A percentile compares a stretch with the other conserved stretches of the same genome.
These are phyloP conservation scores for Uropetala carovei DNA, from an alignment of 2,888 invertebrate genomes.

Conservation along the genomic window DNA sequence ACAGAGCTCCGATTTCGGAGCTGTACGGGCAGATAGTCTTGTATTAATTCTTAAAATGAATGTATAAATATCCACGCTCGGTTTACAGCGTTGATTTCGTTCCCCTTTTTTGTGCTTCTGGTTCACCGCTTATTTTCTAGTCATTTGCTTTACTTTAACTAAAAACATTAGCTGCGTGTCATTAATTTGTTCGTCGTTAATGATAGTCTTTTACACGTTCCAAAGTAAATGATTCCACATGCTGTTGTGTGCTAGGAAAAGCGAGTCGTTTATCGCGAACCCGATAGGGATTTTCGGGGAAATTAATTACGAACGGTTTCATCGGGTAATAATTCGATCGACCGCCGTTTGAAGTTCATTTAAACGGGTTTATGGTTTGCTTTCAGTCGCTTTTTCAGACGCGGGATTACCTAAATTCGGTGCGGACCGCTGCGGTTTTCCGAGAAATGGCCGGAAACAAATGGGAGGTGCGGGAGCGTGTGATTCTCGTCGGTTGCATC, in stretches of 20 bases:
- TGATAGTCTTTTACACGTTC: no score
- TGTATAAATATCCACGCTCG: no score
- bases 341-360: slow-evolving; percentile 14
- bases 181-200: no score
- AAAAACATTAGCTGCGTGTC: no score
- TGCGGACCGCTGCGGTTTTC: slow-evolving; percentile 17
- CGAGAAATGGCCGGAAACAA: neutral
- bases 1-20: no score
- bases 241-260: neutral
- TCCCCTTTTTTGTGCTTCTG: no score
- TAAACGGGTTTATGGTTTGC: neutral
- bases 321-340: slow-evolving; percentile 22
- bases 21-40: no score
- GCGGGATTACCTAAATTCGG: slow-evolving; percentile 11
- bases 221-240: neutral
- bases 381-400: neutral
- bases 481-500: slow-evolving; percentile 6
- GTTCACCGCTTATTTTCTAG: no score
- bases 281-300: neutral
- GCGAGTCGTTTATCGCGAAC: neutral
- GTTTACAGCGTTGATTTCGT: no score
- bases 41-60: no score
- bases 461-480: neutral
- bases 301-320: neutral
- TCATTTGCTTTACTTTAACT: no score